Percentiles rank a stretch among this genome's conserved stretches.
phyloP scores from a whole-genome alignment of 2,113 vertebrate species.

The Burhinus bistriatus region DNA sequence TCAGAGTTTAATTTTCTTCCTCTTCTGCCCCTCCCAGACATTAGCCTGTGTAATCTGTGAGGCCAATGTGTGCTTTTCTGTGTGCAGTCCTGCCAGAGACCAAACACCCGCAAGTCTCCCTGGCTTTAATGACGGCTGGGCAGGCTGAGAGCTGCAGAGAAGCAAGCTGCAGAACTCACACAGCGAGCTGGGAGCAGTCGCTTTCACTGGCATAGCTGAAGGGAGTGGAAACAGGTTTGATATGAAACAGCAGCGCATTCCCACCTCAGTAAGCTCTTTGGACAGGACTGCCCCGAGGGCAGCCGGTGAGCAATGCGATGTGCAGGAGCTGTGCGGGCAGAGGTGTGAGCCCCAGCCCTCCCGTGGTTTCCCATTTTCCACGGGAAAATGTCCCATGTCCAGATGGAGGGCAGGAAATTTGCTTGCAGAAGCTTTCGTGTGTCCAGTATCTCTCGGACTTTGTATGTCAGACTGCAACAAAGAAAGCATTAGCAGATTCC shows the following conservation, averaged over 20 bases:
- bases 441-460: neutral
- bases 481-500: neutral
- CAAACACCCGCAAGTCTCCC: neutral
- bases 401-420: neutral
- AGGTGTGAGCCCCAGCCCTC: neutral
- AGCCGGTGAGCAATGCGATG: neutral
- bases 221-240: neutral
- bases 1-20: neutral
- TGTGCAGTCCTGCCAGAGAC: neutral
- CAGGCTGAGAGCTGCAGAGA: neutral
- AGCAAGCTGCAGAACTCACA: neutral
- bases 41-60: neutral
- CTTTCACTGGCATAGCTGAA: neutral
- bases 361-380: accelerated
- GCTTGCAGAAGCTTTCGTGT: neutral
- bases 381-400: neutral
- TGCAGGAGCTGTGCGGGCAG: neutral
- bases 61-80: neutral
- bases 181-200: neutral
- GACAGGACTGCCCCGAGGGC: neutral
- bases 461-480: neutral
- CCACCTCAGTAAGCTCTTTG: neutral
- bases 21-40: neutral
- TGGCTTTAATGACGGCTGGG: neutral
- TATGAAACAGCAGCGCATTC: accelerated